Evolutionary conservation across 2,797 vertebrate species (phyloP).

Genomic region (Fratercula arctica): DNA sequence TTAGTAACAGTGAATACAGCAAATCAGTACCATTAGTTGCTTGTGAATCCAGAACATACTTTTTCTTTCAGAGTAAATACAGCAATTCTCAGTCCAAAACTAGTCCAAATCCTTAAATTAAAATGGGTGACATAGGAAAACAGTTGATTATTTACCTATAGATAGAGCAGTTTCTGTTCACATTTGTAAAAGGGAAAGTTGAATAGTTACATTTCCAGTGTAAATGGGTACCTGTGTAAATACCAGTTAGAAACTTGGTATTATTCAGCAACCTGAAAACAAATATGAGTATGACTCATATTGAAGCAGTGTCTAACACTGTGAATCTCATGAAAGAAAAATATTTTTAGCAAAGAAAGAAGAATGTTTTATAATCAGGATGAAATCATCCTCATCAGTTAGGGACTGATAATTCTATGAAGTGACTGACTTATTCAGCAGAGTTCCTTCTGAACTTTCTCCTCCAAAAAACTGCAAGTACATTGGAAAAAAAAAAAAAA

Average conservation of each 20-base stretch:
- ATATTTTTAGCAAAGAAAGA: neutral
- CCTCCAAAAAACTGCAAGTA: neutral
- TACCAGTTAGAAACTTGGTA: neutral
- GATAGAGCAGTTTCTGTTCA: neutral
- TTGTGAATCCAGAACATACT: neutral
- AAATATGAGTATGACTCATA: neutral
- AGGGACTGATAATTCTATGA: neutral
- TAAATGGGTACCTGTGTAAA: neutral
- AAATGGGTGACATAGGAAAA: neutral
- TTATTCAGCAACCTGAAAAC: neutral
- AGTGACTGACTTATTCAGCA: neutral
- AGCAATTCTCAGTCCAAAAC: neutral
- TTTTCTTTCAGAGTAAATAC: neutral
- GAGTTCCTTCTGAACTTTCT: neutral
- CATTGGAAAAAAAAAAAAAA: neutral
- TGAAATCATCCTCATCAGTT: neutral
- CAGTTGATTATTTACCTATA: neutral
- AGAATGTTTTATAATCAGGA: neutral
- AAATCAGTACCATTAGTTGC: neutral
- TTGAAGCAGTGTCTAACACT: neutral
- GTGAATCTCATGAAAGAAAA: neutral
- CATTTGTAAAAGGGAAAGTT: neutral
- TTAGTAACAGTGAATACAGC: neutral
- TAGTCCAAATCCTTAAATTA: neutral
- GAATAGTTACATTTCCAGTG: neutral